Conservation (phyloP, 2,888 invertebrate genomes). For the Scaptomyza parva region DNA sequence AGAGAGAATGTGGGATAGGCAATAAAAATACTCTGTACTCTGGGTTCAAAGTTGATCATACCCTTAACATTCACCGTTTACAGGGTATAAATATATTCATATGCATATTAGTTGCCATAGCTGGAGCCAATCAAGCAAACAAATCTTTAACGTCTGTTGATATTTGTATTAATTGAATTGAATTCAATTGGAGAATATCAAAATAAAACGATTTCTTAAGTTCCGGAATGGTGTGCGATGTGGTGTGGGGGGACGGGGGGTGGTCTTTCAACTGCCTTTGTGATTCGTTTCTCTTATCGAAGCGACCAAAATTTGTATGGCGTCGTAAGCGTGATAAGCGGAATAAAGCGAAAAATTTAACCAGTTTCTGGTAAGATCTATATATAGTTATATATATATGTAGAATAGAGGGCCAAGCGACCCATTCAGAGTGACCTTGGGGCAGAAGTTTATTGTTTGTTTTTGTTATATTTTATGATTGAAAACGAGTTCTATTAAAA, state of each 20-base stretch:
- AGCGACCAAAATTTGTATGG: neutral
- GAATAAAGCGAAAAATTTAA: neutral
- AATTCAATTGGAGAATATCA: conserved; percentile 38
- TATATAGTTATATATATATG: neutral
- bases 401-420: neutral
- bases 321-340: conserved; percentile 15
- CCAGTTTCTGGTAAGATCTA: neutral
- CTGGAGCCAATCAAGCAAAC: conserved; percentile 39
- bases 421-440: conserved; percentile 16
- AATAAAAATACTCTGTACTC: conserved; percentile 1
- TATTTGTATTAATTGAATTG: conserved; percentile 62
- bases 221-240: no score
- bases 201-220: conserved; percentile 10
- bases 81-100: conserved; percentile 37
- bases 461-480: neutral
- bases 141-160: conserved; percentile 26
- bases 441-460: conserved; percentile 22
- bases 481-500: conserved; percentile 59
- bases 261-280: no score
- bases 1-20: neutral
- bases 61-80: no score
- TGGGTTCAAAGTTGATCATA: neutral
- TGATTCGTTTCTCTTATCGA: conserved; percentile 26
- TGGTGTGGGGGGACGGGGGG: no score
- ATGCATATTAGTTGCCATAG: conserved; percentile 17